phyloP scores from a whole-genome alignment of 2,888 invertebrate genomes.

The Oscheius sp. region DNA sequence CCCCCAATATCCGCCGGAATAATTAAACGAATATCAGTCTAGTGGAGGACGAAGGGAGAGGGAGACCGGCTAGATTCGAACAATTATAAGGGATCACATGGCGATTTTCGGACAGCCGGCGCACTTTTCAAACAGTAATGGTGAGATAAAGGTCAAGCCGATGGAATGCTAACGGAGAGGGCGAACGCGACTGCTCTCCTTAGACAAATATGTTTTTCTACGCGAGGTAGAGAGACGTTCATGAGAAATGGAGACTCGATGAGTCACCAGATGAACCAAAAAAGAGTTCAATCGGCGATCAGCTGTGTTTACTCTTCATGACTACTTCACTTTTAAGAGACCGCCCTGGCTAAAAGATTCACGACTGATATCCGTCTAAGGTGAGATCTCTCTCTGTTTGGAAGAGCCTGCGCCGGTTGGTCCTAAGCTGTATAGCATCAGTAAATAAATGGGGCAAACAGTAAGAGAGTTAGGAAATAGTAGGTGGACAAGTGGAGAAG shows the following conservation, averaged over 20 bases:
- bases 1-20: neutral
- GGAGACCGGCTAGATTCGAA: no score
- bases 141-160: no score
- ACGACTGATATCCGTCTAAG: no score
- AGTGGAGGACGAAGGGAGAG: no score
- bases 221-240: neutral
- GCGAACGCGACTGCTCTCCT: no score
- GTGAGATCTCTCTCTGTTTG: neutral
- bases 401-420: neutral
- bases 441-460: slow-evolving; percentile 28
- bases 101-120: no score
- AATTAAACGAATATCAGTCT: neutral
- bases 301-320: neutral
- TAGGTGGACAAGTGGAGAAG: neutral
- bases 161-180: no score
- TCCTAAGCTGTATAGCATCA: slow-evolving; percentile 26
- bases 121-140: no score
- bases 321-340: neutral
- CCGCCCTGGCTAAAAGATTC: neutral
- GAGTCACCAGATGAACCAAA: no score
- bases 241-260: neutral
- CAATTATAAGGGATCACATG: no score
- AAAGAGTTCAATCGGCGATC: neutral
- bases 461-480: slow-evolving; percentile 19
- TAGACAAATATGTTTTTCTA: neutral